Conservation (phyloP, 2,888 invertebrate species). For the Phasia obesa region DNA sequence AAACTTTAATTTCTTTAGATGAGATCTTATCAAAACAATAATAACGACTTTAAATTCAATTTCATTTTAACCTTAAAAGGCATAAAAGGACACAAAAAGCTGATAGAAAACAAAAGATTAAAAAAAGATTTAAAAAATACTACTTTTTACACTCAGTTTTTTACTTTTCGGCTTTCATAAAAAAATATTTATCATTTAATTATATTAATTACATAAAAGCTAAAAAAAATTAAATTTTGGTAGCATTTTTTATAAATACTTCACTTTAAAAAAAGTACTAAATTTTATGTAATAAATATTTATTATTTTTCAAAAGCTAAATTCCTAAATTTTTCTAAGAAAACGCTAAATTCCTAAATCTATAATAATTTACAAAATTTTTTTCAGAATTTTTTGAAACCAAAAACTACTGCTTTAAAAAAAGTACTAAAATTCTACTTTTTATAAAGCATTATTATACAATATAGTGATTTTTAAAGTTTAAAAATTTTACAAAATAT, state of each 20-base stretch:
- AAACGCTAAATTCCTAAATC: neutral
- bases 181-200: too few species aligned
- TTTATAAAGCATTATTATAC: too few species aligned
- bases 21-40: slow-evolving; percentile 8
- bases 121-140: neutral
- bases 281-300: neutral
- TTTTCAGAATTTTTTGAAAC: neutral
- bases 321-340: neutral
- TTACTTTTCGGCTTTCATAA: too few species aligned
- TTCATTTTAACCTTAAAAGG: slow-evolving; percentile 58
- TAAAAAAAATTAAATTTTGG: too few species aligned
- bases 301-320: neutral
- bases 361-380: neutral
- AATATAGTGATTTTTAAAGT: too few species aligned
- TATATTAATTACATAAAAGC: too few species aligned
- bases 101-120: too few species aligned
- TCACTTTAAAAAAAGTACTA: too few species aligned
- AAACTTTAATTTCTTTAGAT: slow-evolving; percentile 9
- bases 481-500: too few species aligned
- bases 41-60: slow-evolving; percentile 56
- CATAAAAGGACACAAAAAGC: neutral
- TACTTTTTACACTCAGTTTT: too few species aligned
- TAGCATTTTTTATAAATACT: neutral
- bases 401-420: neutral
- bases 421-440: neutral